phyloP scores from a whole-genome alignment of 2,797 vertebrate species.

The Crypturellus tataupa region DNA sequence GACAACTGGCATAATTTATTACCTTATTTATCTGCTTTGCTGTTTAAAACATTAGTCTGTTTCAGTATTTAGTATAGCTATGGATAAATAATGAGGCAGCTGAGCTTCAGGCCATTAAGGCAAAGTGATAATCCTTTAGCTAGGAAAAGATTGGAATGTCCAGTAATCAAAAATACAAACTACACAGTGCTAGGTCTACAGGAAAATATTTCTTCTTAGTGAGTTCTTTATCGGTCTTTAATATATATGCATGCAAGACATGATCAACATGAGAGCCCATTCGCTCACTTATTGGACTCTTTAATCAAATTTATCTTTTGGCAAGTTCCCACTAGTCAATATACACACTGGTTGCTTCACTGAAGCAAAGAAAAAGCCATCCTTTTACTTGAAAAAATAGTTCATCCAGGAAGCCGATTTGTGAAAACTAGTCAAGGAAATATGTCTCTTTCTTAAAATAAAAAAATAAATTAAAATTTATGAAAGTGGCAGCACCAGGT shows the following conservation, averaged over 20 bases:
- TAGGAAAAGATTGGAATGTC: slow-evolving; percentile 25
- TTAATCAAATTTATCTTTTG: background rate
- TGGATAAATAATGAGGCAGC: slow-evolving; percentile 68
- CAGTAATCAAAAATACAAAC: slow-evolving; percentile 14
- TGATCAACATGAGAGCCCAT: background rate
- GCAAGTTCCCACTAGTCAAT: background rate
- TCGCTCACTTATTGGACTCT: background rate
- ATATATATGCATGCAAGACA: background rate
- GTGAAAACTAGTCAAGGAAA: background rate
- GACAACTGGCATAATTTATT: slow-evolving; percentile 60
- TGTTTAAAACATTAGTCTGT: slow-evolving; percentile 46
- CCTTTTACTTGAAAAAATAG: background rate
- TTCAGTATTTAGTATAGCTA: slow-evolving; percentile 46
- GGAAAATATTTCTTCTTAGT: slow-evolving; percentile 9
- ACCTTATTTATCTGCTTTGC: slow-evolving; percentile 35
- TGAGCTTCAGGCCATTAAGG: slow-evolving; percentile 25
- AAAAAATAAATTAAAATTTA: background rate
- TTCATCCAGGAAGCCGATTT: rapidly evolving
- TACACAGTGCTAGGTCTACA: background rate
- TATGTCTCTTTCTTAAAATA: background rate
- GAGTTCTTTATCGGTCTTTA: background rate
- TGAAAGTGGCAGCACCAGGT: background rate
- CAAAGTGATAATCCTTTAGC: slow-evolving; percentile 28
- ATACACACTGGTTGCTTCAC: background rate
- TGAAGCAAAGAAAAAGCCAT: background rate